Conservation (phyloP, 2,113 vertebrate species). For the Anas platyrhynchos region DNA sequence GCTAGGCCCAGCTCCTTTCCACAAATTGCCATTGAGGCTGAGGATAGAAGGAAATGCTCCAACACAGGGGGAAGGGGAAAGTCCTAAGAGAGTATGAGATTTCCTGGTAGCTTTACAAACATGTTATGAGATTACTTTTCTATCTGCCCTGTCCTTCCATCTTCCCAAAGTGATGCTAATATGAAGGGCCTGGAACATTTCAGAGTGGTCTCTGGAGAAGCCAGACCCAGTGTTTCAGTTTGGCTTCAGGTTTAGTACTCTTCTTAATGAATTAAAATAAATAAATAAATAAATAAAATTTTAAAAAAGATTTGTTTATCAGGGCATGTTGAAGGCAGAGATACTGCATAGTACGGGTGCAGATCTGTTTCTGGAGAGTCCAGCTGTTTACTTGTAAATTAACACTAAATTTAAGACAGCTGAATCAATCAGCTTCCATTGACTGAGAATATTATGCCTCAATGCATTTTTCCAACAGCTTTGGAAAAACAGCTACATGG, state of each 20-base stretch:
- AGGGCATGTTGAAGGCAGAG: not conserved
- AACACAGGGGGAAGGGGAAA: not conserved
- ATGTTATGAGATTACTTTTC: not conserved
- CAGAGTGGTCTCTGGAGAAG: not conserved
- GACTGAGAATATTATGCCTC: not conserved
- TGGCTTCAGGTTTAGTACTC: not conserved
- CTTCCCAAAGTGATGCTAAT: not conserved
- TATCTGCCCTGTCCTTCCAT: not conserved
- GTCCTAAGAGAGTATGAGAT: not conserved
- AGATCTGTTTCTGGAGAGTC: not conserved
- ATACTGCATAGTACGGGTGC: not conserved
- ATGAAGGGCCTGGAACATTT: not conserved
- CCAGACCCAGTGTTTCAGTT: not conserved
- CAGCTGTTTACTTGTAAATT: not conserved
- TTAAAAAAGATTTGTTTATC: not conserved
- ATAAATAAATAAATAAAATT: not conserved
- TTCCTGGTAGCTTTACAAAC: not conserved
- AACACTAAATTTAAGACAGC: not conserved
- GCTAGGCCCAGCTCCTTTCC: not conserved
- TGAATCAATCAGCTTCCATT: not conserved
- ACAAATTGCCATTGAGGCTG: not conserved
- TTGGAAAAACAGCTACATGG: not conserved
- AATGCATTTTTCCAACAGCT: not conserved
- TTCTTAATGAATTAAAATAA: not conserved
- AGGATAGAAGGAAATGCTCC: not conserved